Conservation (phyloP, 2,888 invertebrate genomes). For the Clanis bilineata region DNA sequence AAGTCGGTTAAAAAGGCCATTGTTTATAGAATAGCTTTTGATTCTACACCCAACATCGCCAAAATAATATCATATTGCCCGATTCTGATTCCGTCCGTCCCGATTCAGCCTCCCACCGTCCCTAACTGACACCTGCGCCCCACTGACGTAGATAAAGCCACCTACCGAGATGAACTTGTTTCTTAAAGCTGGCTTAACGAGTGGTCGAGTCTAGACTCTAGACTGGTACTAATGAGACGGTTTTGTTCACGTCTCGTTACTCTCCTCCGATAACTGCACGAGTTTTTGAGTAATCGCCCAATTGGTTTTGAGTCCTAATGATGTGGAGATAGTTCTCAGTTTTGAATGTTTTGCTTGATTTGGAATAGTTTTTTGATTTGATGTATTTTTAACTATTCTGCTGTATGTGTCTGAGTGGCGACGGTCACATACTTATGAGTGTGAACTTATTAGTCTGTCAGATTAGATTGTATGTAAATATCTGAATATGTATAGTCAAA, state of each 20-base stretch:
- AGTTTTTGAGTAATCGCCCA: conserved; percentile 7
- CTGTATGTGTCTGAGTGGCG: too few relatives aligned
- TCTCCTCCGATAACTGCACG: conserved; percentile 42
- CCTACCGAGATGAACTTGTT: conserved; percentile 59
- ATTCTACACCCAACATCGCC: background rate
- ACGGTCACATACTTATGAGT: too few relatives aligned
- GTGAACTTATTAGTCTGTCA: too few relatives aligned
- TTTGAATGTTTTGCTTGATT: background rate
- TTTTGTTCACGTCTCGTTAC: conserved; percentile 44
- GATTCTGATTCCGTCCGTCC: background rate
- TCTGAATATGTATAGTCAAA: too few relatives aligned
- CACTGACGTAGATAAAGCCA: conserved; percentile 57
- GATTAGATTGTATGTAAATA: too few relatives aligned
- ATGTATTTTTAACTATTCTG: too few relatives aligned
- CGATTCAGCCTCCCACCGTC: conserved; percentile 22
- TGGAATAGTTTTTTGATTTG: too few relatives aligned
- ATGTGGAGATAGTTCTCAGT: conserved; percentile 1
- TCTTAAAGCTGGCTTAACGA: conserved; percentile 58
- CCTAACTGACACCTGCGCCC: conserved; percentile 63
- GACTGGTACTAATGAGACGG: conserved; percentile 58
- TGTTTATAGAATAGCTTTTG: too few relatives aligned
- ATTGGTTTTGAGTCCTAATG: conserved; percentile 3
- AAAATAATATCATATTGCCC: background rate
- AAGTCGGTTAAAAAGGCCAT: too few relatives aligned
- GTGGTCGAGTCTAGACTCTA: conserved; percentile 65